phyloP scores from a whole-genome alignment of 1,140 invertebrate species.

The Hylaeus volcanicus region DNA sequence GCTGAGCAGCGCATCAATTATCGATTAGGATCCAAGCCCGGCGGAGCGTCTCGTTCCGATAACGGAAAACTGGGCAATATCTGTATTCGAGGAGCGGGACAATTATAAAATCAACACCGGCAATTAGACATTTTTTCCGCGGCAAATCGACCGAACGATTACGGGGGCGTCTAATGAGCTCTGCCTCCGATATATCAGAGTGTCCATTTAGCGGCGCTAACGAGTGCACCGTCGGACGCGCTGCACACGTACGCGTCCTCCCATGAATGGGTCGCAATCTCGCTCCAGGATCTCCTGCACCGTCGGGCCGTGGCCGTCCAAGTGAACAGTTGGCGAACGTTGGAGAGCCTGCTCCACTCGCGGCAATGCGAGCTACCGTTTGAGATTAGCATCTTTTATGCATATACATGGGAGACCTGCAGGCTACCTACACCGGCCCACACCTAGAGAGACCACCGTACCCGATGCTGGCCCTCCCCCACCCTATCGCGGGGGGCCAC shows the following conservation, averaged over 20 bases:
- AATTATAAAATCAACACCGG: constrained; percentile 48
- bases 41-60: background rate
- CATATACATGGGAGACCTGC: constrained; percentile 63
- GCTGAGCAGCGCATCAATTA: background rate
- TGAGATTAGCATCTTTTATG: constrained; percentile 75
- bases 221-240: constrained; percentile 51
- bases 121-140: constrained; percentile 42
- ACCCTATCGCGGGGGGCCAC: background rate
- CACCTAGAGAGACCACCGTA: constrained; percentile 9
- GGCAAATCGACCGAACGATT: constrained; percentile 46
- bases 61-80: background rate
- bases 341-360: constrained; percentile 66
- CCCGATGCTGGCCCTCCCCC: constrained; percentile 23
- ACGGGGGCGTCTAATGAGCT: constrained; percentile 50
- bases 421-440: constrained; percentile 31
- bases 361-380: constrained; percentile 74
- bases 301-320: constrained; percentile 49
- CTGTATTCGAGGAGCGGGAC: background rate
- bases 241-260: constrained; percentile 45
- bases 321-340: constrained; percentile 72
- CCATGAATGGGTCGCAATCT: constrained; percentile 70
- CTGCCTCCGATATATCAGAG: constrained; percentile 55
- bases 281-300: constrained; percentile 65
- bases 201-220: constrained; percentile 67
- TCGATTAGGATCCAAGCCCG: background rate